Base-by-base conservation (phyloP, 2,797 vertebrate species). In the Jordanella pulchra region DNA sequence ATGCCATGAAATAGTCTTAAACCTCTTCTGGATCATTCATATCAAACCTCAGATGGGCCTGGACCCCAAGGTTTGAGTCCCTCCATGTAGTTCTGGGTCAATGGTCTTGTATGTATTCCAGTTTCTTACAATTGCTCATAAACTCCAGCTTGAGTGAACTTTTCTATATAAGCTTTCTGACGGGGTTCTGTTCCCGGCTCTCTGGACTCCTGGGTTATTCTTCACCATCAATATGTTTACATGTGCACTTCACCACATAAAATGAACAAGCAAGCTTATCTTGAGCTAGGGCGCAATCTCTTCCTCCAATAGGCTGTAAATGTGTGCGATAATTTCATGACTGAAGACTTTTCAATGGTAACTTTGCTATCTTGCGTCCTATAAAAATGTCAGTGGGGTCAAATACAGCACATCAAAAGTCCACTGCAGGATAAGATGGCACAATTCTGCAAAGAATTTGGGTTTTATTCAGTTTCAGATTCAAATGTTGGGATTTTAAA, bases 351-450 rank as follows among this genome's bases (percentile, higher is more conserved):
- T 75, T 80, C 78, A 78, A 76, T 70, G 63, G 39, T 73, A 75
- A 77, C 75, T 65, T 60, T 82, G 74, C 82, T 84, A 87, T 91
- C 85, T 56, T 53, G 72, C 58, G 71, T 71, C n/a, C 80, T 69
- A 82, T 88, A 86, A 90, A 87, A 61, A 64, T 53, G 86, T 77
- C 75, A 61, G 44, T 51, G 32, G 54, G 69, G 51, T 81, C 56
- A 86, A 76, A 79, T 83, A 79, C 54, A 79, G 69, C 48, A 50
- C 67, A 79, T 55, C 50, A 65, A 61, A 66, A 61, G 56, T 72
- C 58, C 42, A 60, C 25, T 4, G 51, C 45, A 47, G 60, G 27
- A 55, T 58, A 76, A 17, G 50, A 72, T 39, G 3, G 58, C 17
- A 3, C 17, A 75, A 58, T 44, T 45, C 39, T 48, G 3, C 42